A percentile compares a stretch with the other conserved stretches of the same genome.
Conservation (phyloP, 2,113 vertebrate genomes). For the Gorsachius goisagi region DNA sequence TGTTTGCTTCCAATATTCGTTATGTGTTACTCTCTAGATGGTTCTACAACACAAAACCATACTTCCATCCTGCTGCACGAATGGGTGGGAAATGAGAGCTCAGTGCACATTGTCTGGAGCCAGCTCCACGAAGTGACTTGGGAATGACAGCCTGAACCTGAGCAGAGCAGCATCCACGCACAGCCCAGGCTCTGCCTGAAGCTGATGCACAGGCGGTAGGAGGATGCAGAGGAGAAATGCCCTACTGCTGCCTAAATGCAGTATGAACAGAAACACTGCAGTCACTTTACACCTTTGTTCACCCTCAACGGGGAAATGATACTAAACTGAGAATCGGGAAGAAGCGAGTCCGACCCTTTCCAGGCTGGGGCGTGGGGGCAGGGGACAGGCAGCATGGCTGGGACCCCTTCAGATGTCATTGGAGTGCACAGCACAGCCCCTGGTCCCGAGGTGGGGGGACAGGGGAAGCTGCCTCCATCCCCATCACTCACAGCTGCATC, state of each 20-base stretch:
- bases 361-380: neutral
- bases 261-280: neutral
- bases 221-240: neutral
- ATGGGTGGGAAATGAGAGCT: neutral
- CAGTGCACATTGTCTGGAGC: neutral
- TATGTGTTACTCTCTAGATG: neutral
- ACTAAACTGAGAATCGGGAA: neutral
- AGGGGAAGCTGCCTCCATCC: neutral
- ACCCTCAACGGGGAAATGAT: neutral
- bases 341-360: neutral
- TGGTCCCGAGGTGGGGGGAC: neutral
- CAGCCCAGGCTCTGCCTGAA: neutral
- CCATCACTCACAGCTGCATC: neutral
- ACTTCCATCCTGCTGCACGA: neutral
- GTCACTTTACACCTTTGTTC: neutral
- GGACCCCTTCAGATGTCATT: neutral
- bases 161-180: neutral
- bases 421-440: neutral
- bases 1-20: neutral
- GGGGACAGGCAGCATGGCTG: neutral
- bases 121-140: neutral
- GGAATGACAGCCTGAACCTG: neutral
- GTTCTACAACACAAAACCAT: neutral
- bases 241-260: neutral
- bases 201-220: neutral